Base-by-base conservation (phyloP, 2,113 vertebrate genomes). In the Brienomyrus longianalis region DNA sequence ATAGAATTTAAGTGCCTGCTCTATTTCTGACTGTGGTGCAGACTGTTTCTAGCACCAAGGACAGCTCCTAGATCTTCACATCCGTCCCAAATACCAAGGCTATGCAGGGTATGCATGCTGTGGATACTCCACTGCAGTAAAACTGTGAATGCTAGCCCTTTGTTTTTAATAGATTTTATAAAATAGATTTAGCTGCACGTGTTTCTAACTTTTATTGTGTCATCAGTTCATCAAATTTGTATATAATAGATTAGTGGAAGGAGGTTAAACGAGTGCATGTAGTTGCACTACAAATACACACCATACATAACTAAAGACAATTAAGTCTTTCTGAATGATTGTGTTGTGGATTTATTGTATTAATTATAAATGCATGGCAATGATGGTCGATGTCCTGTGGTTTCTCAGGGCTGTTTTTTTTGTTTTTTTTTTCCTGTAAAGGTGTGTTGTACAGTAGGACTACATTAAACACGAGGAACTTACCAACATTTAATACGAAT, bases 311-410 rank as follows among this genome's bases (percentile, higher is more conserved):
- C 83, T 39, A 39, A 83, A n/a, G 19, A 83, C 27, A 19, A 59
- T 59, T 2, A 50, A 52, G 85, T 90, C 54, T 86, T 17, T 17
- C 89, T 91, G 52, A 27, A 83, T 43, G 83, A 74, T 50, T 66
- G 50, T 27, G 83, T 83, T 43, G 90, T 84, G 83, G 8, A 84
- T 47, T 23, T 48, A 48, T 47, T 27, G 83, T 89, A 39, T 90
- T 91, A 87, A 93, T 92, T 90, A 88, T 66, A 77, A 88, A 59
- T 51, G 31, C 91, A 83, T 83, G 90, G 89, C 87, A 90, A 93
- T 93, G 92, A 92, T 89, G 47, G 51, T 21, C 11, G 10, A 17
- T 74, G 70, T 92, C 91, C 90, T n/a, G 87, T 54, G n/a, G 93
- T 88, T 91, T 83, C 27, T 21, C 56, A 48, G 13, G 83, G 19